Conservation (phyloP, 1,140 invertebrate species). For the Heliconius melpomene region DNA sequence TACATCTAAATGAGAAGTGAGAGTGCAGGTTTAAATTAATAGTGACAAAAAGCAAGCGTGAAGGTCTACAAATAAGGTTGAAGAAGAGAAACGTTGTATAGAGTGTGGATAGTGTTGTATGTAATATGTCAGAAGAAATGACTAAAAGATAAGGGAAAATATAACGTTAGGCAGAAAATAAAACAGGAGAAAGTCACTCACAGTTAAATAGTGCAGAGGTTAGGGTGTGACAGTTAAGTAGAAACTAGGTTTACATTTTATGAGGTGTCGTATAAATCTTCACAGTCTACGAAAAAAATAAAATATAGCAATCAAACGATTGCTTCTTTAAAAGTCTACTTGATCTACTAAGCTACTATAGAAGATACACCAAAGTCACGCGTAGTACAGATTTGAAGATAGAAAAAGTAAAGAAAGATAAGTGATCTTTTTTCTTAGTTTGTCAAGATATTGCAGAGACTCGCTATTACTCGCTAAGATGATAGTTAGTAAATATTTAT, state of each 20-base stretch:
- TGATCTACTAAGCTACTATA: slow-evolving; percentile 25
- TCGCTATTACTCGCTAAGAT: slow-evolving; percentile 29
- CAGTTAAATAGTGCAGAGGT: slow-evolving; percentile 71
- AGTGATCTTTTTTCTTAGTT: background rate
- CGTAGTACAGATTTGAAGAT: slow-evolving; percentile 6
- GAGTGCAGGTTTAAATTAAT: slow-evolving; percentile 70
- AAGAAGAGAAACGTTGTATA: slow-evolving; percentile 72
- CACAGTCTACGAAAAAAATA: slow-evolving; percentile 56
- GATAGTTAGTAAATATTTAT: slow-evolving; percentile 14
- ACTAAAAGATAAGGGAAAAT: slow-evolving; percentile 54
- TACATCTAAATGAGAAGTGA: slow-evolving; percentile 66
- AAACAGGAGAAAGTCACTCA: slow-evolving; percentile 73
- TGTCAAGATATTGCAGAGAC: slow-evolving; percentile 12
- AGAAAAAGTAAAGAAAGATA: background rate
- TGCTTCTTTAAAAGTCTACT: slow-evolving; percentile 20
- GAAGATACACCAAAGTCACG: background rate
- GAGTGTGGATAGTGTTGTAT: slow-evolving; percentile 75
- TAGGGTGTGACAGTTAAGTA: slow-evolving; percentile 73
- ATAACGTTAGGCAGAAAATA: slow-evolving; percentile 57
- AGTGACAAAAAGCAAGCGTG: slow-evolving; percentile 74
- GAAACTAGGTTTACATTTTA: slow-evolving; percentile 70
- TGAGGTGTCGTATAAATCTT: slow-evolving; percentile 63
- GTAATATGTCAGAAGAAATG: slow-evolving; percentile 68
- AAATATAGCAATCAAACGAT: slow-evolving; percentile 54
- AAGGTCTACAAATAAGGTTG: slow-evolving; percentile 62